A percentile compares a stretch with the other conserved stretches of the same genome.
These are phyloP conservation scores for Tamias sibiricus DNA, from an alignment of 2,113 vertebrate genomes.

Conservation along the genomic window DNA sequence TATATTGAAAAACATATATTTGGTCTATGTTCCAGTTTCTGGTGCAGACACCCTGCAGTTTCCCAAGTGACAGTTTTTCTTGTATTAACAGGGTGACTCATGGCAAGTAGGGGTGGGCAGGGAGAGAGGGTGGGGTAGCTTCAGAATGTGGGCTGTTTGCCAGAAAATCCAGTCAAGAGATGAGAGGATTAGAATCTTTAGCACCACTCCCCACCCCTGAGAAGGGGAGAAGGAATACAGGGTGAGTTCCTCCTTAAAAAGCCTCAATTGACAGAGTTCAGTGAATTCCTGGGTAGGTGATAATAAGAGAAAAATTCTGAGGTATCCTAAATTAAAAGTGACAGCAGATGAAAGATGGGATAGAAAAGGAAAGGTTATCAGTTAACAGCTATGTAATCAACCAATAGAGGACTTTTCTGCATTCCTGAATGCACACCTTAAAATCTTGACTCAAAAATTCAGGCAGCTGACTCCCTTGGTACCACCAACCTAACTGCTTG, in stretches of 20 bases:
- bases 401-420: background rate
- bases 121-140: background rate
- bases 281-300: background rate
- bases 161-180: background rate
- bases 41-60: background rate
- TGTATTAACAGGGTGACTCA: background rate
- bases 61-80: background rate
- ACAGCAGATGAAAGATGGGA: background rate
- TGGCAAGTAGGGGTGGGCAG: rapidly evolving
- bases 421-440: background rate
- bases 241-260: background rate
- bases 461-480: background rate
- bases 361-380: background rate
- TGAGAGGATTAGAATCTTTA: background rate
- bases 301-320: background rate
- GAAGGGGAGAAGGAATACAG: background rate
- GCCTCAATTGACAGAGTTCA: background rate
- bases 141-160: background rate
- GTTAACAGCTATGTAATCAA: background rate
- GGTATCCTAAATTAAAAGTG: background rate
- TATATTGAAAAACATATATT: background rate
- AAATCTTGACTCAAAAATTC: background rate
- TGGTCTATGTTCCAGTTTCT: background rate
- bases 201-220: background rate
- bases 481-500: background rate